Evolutionary conservation across 2,113 vertebrate species (phyloP).

Genomic region (Syrmaticus mikado): DNA sequence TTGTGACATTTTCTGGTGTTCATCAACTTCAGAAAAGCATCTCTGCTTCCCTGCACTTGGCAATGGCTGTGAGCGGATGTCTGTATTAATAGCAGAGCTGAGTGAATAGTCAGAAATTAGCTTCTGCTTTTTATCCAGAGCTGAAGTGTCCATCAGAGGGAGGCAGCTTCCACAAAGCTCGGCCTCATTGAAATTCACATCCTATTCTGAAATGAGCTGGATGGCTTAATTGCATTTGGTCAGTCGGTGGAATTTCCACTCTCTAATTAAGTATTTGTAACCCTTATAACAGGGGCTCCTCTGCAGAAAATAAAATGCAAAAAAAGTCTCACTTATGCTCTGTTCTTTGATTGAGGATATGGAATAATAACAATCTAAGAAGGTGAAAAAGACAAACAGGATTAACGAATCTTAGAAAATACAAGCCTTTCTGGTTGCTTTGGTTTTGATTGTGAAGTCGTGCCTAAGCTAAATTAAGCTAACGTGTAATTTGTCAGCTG

Average conservation of each 20-base stretch:
- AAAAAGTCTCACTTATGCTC: background rate
- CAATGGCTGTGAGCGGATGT: background rate
- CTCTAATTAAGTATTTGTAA: conserved; percentile 20
- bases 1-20: background rate
- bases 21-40: background rate
- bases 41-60: background rate
- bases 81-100: background rate
- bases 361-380: background rate
- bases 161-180: conserved; percentile 35
- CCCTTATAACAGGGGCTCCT: background rate
- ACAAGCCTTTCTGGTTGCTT: background rate
- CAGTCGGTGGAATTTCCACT: conserved; percentile 16
- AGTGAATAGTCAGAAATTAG: background rate
- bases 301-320: background rate
- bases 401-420: background rate
- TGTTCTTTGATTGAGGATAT: background rate
- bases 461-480: conserved; percentile 21
- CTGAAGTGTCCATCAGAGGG: conserved; percentile 46
- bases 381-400: background rate
- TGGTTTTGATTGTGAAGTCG: conserved; percentile 21
- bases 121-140: background rate
- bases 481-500: conserved; percentile 46
- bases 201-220: conserved; percentile 6
- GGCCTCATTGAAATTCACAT: conserved; percentile 41
- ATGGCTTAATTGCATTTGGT: conserved; percentile 41